Evolutionary conservation across 2,797 vertebrate species (phyloP).

Genomic region (Adelosebastes latens): DNA sequence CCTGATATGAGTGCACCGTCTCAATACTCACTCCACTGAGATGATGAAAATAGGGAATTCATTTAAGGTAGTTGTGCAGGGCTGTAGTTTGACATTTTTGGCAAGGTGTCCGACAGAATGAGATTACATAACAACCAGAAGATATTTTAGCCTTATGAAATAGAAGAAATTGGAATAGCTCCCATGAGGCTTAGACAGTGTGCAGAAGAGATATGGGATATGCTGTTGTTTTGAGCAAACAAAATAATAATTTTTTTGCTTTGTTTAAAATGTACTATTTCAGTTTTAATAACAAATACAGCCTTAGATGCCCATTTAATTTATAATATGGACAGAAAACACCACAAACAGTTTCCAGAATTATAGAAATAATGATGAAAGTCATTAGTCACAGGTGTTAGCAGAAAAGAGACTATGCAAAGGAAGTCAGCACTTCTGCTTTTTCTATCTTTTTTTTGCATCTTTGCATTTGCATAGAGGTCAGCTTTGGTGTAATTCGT

Average conservation of each 20-base stretch:
- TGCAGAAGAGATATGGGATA: background rate
- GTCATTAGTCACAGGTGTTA: too few relatives aligned
- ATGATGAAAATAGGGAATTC: constrained; percentile 38
- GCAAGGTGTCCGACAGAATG: constrained; percentile 1
- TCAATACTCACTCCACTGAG: constrained; percentile 21
- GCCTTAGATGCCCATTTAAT: background rate
- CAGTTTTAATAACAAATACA: background rate
- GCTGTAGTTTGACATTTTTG: constrained; percentile 26
- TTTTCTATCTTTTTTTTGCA: too few relatives aligned
- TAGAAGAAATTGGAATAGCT: background rate
- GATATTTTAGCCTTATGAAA: constrained; percentile 7
- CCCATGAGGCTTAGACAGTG: background rate
- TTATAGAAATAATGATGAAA: too few relatives aligned
- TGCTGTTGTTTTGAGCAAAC: background rate
- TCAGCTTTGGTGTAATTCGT: too few relatives aligned
- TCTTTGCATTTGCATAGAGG: too few relatives aligned
- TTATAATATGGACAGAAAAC: too few relatives aligned
- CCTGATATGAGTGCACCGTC: constrained; percentile 1
- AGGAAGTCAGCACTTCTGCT: too few relatives aligned
- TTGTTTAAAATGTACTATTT: background rate
- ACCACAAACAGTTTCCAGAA: too few relatives aligned
- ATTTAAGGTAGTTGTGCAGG: background rate
- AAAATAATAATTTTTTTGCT: background rate
- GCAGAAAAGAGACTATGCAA: too few relatives aligned
- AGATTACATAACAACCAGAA: constrained; percentile 7